phyloP scores from a whole-genome alignment of 1,140 invertebrate genomes.

The Drosophila paulistorum region DNA sequence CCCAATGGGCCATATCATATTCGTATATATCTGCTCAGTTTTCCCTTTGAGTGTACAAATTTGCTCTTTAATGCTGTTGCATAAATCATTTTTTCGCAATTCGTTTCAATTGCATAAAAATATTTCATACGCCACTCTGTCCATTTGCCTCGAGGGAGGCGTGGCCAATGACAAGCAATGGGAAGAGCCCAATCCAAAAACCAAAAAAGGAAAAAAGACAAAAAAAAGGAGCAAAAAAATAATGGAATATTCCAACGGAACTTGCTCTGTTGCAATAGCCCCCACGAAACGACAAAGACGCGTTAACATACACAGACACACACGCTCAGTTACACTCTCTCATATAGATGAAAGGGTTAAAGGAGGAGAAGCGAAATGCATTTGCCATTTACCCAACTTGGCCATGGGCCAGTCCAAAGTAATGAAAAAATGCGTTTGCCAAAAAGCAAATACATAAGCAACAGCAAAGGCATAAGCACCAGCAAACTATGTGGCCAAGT shows the following conservation, averaged over 20 bases:
- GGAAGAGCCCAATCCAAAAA: neutral
- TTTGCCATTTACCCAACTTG: slow-evolving; percentile 67
- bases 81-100: slow-evolving; percentile 75
- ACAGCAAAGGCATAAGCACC: slow-evolving; percentile 16
- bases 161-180: slow-evolving; percentile 28
- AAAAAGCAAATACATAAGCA: slow-evolving; percentile 60
- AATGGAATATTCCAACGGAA: slow-evolving; percentile 44
- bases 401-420: slow-evolving; percentile 71
- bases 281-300: slow-evolving; percentile 31
- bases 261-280: slow-evolving; percentile 18
- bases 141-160: slow-evolving; percentile 18
- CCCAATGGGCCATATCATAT: slow-evolving; percentile 45
- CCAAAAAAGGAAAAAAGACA: neutral
- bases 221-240: neutral
- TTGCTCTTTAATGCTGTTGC: slow-evolving; percentile 70
- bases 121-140: slow-evolving; percentile 60
- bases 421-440: slow-evolving; percentile 80
- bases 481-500: slow-evolving; percentile 59
- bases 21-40: slow-evolving; percentile 46
- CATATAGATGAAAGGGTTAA: neutral
- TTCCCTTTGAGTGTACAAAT: slow-evolving; percentile 57
- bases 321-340: neutral
- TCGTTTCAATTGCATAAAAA: slow-evolving; percentile 75
- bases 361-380: slow-evolving; percentile 49
- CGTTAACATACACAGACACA: slow-evolving; percentile 47